Percentiles rank a stretch among this genome's conserved stretches.
phyloP scores from a whole-genome alignment of 30 jellyfish, hydroid and myxozoan species.

The Aurelia sp. region DNA sequence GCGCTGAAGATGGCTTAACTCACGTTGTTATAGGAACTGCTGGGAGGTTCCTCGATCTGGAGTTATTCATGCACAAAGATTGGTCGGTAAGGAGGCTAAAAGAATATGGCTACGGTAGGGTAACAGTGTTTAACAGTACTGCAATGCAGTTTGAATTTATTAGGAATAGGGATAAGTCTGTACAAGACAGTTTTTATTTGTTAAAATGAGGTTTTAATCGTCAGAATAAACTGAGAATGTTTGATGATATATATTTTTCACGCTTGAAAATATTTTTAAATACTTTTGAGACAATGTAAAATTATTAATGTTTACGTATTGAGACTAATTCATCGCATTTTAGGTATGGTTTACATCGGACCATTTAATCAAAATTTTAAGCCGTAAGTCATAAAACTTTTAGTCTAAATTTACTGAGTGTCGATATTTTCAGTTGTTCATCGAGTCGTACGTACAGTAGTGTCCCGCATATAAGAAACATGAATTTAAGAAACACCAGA shows the following conservation, averaged over 20 bases:
- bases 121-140: constrained; percentile 62
- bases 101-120: constrained; percentile 85
- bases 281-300: background rate
- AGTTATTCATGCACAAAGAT: constrained; percentile 48
- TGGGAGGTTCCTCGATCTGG: constrained; percentile 77
- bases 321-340: too few species aligned
- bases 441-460: too few species aligned
- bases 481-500: too few species aligned
- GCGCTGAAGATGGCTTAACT: constrained; percentile 77
- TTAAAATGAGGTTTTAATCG: constrained; percentile 2
- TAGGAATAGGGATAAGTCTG: constrained; percentile 56
- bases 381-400: too few species aligned
- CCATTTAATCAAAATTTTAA: too few species aligned
- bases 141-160: constrained; percentile 72
- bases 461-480: too few species aligned
- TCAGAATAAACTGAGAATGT: background rate
- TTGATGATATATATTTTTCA: background rate
- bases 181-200: constrained; percentile 69
- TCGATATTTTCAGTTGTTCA: too few species aligned
- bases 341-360: too few species aligned
- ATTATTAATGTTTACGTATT: too few species aligned
- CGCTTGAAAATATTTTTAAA: background rate
- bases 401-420: too few species aligned
- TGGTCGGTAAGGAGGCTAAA: constrained; percentile 74
- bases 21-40: constrained; percentile 90